phyloP scores from a whole-genome alignment of 2,888 invertebrate genomes.

The Athrips mouffetella region DNA sequence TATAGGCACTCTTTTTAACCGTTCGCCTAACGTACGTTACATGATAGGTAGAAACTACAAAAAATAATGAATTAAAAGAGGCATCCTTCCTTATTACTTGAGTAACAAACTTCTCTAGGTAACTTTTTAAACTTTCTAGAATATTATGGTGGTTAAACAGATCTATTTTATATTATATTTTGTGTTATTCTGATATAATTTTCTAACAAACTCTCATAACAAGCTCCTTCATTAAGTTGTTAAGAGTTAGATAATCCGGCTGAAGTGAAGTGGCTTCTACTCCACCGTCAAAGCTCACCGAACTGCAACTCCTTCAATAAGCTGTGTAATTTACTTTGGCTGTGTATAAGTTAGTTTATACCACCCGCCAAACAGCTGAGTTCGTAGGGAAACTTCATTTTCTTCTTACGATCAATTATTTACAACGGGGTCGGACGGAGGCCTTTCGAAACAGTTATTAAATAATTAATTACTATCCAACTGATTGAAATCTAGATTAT shows the following conservation, averaged over 20 bases:
- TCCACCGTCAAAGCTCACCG: background rate
- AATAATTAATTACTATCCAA: background rate
- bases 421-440: background rate
- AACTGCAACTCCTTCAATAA: background rate
- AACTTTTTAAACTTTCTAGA: no score
- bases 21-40: no score
- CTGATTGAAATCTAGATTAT: slow-evolving; percentile 4
- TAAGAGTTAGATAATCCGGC: background rate
- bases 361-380: background rate
- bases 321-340: background rate
- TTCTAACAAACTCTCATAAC: background rate
- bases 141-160: no score
- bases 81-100: no score
- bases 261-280: background rate
- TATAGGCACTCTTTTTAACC: no score
- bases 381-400: slow-evolving; percentile 7
- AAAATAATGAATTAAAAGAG: no score
- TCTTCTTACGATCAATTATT: slow-evolving; percentile 15
- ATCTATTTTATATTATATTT: no score
- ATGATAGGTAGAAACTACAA: no score
- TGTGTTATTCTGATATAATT: no score
- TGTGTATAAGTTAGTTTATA: slow-evolving; percentile 3
- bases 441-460: slow-evolving; percentile 1
- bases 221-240: background rate
- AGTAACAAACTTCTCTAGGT: no score